Conservation (phyloP, 1,140 invertebrate genomes). For the Bombus waltoni region DNA sequence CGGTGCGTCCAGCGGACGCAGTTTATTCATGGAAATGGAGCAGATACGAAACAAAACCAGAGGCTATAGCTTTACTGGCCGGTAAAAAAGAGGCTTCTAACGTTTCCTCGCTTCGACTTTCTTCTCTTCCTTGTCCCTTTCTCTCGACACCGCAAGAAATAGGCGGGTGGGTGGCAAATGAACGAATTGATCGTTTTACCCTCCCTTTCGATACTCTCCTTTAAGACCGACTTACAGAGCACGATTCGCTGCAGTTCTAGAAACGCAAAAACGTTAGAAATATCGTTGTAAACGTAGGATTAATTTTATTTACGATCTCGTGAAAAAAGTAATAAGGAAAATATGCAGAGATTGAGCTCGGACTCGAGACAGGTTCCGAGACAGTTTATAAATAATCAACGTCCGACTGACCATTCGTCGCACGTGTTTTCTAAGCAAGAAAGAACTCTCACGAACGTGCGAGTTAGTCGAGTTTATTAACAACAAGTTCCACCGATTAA, state of each 20-base stretch:
- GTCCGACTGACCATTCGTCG: background rate
- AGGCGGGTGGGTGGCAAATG: accelerated
- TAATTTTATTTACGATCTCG: background rate
- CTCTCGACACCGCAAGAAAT: background rate
- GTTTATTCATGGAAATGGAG: constrained; percentile 50
- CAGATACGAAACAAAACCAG: constrained; percentile 51
- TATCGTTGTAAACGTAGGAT: too few species aligned
- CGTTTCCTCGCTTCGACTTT: constrained; percentile 16
- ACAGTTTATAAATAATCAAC: constrained; percentile 5
- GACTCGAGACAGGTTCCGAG: background rate
- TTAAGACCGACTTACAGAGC: background rate
- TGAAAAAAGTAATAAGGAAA: background rate
- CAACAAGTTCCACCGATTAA: background rate
- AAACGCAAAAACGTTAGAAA: background rate
- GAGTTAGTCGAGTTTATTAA: background rate
- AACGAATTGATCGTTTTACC: background rate
- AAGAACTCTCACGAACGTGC: background rate
- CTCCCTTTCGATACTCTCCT: background rate
- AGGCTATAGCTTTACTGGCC: constrained; percentile 44
- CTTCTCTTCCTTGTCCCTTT: background rate
- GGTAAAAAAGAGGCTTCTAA: constrained; percentile 39
- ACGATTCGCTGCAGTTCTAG: background rate
- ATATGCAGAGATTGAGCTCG: background rate
- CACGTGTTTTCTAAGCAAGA: background rate
- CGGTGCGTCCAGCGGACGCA: background rate